Base-by-base conservation (phyloP, 2,113 vertebrate genomes). In the Labeo catla region DNA sequence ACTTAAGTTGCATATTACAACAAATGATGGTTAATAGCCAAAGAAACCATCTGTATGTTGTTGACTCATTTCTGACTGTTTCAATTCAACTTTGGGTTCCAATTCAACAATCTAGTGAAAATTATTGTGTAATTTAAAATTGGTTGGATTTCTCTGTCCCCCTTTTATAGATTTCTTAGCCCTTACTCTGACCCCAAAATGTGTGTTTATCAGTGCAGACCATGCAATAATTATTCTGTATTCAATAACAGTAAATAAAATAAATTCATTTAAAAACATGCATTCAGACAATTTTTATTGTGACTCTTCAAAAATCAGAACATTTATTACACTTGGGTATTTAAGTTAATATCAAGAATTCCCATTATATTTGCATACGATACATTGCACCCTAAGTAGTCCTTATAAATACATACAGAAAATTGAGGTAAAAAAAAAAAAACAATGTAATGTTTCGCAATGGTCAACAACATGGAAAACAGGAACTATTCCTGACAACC, bases 191-290 rank as follows among this genome's bases (percentile, higher is more conserved):
- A 23, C 12, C 8, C n/a, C 8, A 23, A 57, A 16, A 21, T 86
- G 68, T 82, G 50, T 21, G 19, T 34, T 13, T 34, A 61, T 52
- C 13, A 52, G 13, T 74, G 4, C 68, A 50, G 10, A 77, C 45
- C 57, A 77, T 85, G 84, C 84, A 70, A 72, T 84, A 84, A 66
- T 65, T 82, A 50, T 61, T 59, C 57, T 34, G 74, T 77, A 84
- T 47, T 79, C 65, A 84, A 84, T 87, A 57, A 84, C 36, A 43
- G 36, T 68, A 45, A 73, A 73, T 73, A 45, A n/a, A 72, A 72
- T 21, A 9, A 70, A 13, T 47, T 74, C 21, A 74, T 12, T 74
- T 11, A 49, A 74, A 76, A 76, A 50, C 21, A 13, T 7, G 21
- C 47, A 76, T 21, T 59, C 28, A 34, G 28, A 36, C 57, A n/a